Conservation (phyloP, 2,888 invertebrate genomes). For the Drosophila suboccidentalis region DNA sequence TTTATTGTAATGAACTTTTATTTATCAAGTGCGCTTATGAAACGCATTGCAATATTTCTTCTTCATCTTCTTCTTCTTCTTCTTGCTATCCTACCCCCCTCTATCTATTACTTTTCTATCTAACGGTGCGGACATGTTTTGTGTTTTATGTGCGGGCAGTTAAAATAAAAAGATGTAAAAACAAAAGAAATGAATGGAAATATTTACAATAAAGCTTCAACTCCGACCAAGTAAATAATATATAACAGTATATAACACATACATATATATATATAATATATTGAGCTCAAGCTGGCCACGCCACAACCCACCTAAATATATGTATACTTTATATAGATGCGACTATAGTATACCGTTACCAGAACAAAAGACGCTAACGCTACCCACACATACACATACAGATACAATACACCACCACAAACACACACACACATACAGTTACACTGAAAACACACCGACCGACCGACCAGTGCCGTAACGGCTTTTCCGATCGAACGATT, state of each 20-base stretch:
- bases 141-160: constrained; percentile 42
- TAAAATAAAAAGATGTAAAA: neutral
- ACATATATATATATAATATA: constrained; percentile 72
- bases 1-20: constrained; percentile 24
- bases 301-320: constrained; percentile 77
- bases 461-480: constrained; percentile 58
- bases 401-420: neutral
- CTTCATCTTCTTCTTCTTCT: too few relatives aligned
- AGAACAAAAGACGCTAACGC: constrained; percentile 65
- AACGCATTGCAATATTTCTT: constrained; percentile 74
- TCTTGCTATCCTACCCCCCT: neutral
- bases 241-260: constrained; percentile 50
- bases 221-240: constrained; percentile 68
- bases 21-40: constrained; percentile 72
- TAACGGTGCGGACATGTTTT: constrained; percentile 44
- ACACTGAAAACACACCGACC: constrained; percentile 39
- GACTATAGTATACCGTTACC: constrained; percentile 43
- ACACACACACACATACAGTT: constrained; percentile 6
- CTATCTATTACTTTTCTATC: constrained; percentile 13
- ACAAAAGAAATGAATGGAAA: neutral
- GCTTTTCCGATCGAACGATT: constrained; percentile 53
- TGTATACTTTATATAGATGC: constrained; percentile 52
- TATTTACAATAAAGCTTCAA: constrained; percentile 49
- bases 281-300: constrained; percentile 79
- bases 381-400: constrained; percentile 54